Evolutionary conservation across 2,888 invertebrate species (phyloP), one percentile per base, ranked within the genome.

Genomic region (Pardosa pseudoannulata): DNA sequence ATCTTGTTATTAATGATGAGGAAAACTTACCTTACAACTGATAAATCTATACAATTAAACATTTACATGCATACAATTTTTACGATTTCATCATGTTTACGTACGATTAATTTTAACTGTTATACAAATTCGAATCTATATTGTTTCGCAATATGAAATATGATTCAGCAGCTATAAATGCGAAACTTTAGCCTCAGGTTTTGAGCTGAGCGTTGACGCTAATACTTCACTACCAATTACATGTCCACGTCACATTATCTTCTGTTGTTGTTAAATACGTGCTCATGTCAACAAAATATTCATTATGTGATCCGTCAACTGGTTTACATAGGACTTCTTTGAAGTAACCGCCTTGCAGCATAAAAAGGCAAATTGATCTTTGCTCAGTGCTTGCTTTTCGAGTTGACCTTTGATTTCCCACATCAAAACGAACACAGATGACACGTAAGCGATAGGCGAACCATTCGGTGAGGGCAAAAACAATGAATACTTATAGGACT

Each of bases 321-420:
- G 23, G 56, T 56, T 56, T 56, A 56, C 56, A 56, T 56, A 23
- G 2, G 56, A 23, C 11, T 11, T 23, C 23, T 56, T 56, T 56
- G 56, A 56, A 23, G 56, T 23, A 23, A 23, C 56, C 56, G 56
- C 56, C 11, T 23, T 2, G n/a, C 16, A 1, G 56, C 3, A 7
- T 46, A 23, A 23, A 23, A 56, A 23, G 56, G 23, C 56, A 56
- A 56, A 41, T 39, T 64, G 32, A 62, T 74, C 36, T 27, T 19
- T 65, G 71, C 50, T 32, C 64, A 16, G 19, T 83, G 82, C 76
- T 83, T 83, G 72, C 68, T 65, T 39, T 32, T 39, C 29, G 19
- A n/a, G n/a, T 28, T 36, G 76, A 83, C 76, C 81, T 82, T 82
- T 82, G 81, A 23, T 56, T 75, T 28, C 70, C 28, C 72, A n/a